Conservation (phyloP, 2,888 invertebrate species). For the Zhuqinia jingwanae region DNA sequence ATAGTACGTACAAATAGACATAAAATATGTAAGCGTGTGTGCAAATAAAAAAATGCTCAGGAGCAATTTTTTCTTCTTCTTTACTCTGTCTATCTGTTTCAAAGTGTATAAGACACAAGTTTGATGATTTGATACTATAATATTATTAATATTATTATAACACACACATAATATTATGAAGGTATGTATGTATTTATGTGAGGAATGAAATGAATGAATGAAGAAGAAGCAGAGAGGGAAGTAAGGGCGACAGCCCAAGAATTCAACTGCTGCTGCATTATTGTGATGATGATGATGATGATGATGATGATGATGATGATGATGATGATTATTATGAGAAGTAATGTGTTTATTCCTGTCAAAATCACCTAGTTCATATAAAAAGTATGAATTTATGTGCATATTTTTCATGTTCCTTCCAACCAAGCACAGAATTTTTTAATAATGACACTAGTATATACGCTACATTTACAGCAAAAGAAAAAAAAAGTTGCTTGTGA, state of each 20-base stretch:
- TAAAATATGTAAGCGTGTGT: conserved; percentile 1
- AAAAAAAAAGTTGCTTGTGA: too few relatives aligned
- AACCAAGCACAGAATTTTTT: conserved; percentile 11
- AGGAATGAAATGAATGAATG: conserved; percentile 12
- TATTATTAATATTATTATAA: too few relatives aligned
- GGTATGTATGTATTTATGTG: too few relatives aligned
- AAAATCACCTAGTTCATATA: conserved; percentile 47
- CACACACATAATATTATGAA: background rate
- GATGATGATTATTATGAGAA: background rate
- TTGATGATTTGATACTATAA: conserved; percentile 11
- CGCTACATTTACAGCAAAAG: too few relatives aligned
- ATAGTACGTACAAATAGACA: conserved; percentile 3
- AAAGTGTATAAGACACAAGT: background rate
- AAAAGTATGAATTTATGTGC: conserved; percentile 46
- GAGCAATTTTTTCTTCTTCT: background rate
- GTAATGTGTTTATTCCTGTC: conserved; percentile 28
- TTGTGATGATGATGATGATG: background rate
- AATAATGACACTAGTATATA: conserved; percentile 53
- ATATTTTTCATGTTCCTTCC: too few relatives aligned
- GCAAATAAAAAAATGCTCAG: background rate
- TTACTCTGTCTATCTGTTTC: background rate
- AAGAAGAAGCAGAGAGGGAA: conserved; percentile 12
- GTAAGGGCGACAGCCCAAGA: background rate
- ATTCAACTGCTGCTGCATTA: too few relatives aligned
- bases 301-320: background rate